Evolutionary conservation across 2,888 invertebrate genomes (phyloP).

Genomic region (Sisyra nigra): DNA sequence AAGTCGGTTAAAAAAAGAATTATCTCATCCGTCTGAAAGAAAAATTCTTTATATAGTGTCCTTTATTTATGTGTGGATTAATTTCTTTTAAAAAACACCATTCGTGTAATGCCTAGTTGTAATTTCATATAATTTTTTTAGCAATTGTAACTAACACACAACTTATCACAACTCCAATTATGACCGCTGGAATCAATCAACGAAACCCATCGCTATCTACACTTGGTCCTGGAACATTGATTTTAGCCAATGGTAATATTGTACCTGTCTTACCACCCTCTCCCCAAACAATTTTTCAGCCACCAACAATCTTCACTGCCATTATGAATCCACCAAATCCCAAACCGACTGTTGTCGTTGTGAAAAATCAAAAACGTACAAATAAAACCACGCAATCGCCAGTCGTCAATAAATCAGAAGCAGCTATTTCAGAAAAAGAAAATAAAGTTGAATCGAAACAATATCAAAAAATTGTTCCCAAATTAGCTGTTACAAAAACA

Average conservation of each 20-base stretch:
- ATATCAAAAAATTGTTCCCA: slow-evolving; percentile 10
- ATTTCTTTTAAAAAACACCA: too few relatives aligned
- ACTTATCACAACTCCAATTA: slow-evolving; percentile 18
- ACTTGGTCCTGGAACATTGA: slow-evolving; percentile 25
- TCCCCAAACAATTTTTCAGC: slow-evolving; percentile 13
- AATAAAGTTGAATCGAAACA: background rate
- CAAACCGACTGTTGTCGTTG: slow-evolving; percentile 1
- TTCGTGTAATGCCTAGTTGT: too few relatives aligned
- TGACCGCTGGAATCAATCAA: slow-evolving; percentile 19
- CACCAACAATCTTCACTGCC: slow-evolving; percentile 15
- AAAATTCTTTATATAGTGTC: too few relatives aligned
- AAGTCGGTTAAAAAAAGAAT: too few relatives aligned
- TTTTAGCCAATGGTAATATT: slow-evolving; percentile 24
- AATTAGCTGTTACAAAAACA: slow-evolving; percentile 21
- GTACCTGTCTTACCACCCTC: slow-evolving; percentile 21
- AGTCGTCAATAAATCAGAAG: background rate
- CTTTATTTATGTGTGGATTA: too few relatives aligned
- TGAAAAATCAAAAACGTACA: background rate
- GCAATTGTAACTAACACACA: slow-evolving; percentile 20
- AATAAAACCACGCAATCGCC: background rate
- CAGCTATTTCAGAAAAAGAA: background rate
- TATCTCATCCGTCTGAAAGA: too few relatives aligned
- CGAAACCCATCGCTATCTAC: slow-evolving; percentile 14
- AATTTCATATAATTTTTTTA: slow-evolving; percentile 10
- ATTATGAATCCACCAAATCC: slow-evolving; percentile 10